A percentile compares a stretch with the other conserved stretches of the same genome.
phyloP scores from a whole-genome alignment of 2,888 invertebrate species.

The Abscondita cerata region DNA sequence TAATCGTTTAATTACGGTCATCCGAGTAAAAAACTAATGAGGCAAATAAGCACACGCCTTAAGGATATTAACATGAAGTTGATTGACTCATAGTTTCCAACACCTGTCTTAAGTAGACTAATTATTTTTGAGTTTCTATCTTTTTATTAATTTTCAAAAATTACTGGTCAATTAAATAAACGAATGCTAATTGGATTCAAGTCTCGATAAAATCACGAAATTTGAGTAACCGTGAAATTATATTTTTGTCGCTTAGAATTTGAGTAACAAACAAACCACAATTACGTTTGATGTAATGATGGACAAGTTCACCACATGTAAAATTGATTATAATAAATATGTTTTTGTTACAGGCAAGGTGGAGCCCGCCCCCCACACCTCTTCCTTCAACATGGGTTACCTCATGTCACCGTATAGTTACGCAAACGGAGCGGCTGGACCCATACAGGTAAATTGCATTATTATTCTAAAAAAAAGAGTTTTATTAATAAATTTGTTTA shows the following conservation, averaged over 20 bases:
- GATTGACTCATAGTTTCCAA: slow-evolving; percentile 5
- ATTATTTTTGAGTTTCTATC: too few relatives aligned
- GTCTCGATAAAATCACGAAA: too few relatives aligned
- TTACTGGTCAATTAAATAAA: too few relatives aligned
- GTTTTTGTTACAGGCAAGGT: slow-evolving; percentile 72
- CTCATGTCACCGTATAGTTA: slow-evolving; percentile 89
- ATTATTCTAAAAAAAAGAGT: neutral
- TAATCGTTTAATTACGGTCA: neutral
- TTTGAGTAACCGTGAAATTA: too few relatives aligned
- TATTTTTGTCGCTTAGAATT: too few relatives aligned
- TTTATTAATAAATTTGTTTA: slow-evolving; percentile 22
- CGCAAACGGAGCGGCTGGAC: slow-evolving; percentile 86
- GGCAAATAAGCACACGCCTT: slow-evolving; percentile 7
- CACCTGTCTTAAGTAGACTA: neutral
- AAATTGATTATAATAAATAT: neutral
- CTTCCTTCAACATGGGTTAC: slow-evolving; percentile 91
- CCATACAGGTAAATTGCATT: slow-evolving; percentile 79
- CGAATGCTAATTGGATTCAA: too few relatives aligned
- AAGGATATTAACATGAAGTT: slow-evolving; percentile 10
- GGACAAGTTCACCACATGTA: too few relatives aligned
- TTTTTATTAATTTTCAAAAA: too few relatives aligned
- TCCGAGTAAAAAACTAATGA: slow-evolving; percentile 6
- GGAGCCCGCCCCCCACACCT: slow-evolving; percentile 80
- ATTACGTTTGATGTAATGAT: too few relatives aligned
- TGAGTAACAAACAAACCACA: too few relatives aligned